Evolutionary conservation across 2,113 vertebrate species (phyloP).

Genomic region (Microtus montanus): DNA sequence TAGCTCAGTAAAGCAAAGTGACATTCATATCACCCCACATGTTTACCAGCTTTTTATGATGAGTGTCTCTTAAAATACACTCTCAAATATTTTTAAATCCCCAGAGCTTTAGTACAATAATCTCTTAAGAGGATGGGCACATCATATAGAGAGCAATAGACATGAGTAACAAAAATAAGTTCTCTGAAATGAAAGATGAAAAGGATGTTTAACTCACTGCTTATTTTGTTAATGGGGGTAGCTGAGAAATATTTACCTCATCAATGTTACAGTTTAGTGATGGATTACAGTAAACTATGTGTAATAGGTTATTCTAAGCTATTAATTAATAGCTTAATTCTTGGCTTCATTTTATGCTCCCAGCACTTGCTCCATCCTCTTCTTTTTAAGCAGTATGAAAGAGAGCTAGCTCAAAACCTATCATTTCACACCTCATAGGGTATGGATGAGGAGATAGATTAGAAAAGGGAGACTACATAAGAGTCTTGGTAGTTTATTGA

Average conservation of each 20-base stretch:
- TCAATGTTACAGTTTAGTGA: background rate
- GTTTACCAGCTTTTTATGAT: background rate
- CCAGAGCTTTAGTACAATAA: background rate
- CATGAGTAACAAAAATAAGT: background rate
- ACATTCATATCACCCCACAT: background rate
- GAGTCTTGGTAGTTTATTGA: background rate
- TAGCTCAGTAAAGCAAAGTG: background rate
- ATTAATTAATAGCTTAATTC: background rate
- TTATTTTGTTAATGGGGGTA: slow-evolving; percentile 16
- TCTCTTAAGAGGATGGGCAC: background rate
- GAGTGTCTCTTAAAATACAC: background rate
- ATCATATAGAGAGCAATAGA: background rate
- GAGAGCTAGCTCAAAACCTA: background rate
- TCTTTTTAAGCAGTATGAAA: background rate
- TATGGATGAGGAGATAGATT: background rate
- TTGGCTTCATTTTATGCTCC: background rate
- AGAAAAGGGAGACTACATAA: background rate
- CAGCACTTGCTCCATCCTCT: background rate
- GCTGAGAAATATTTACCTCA: slow-evolving; percentile 5
- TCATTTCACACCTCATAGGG: background rate
- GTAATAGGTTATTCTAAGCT: background rate
- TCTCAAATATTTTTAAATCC: background rate
- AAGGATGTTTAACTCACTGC: background rate
- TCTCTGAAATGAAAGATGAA: slow-evolving; percentile 33
- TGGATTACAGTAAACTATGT: background rate